Percentiles rank a stretch among this genome's conserved stretches.
These are phyloP conservation scores for Onthophagus taurus DNA, from an alignment of 1,140 invertebrate species.

Conservation along the genomic window DNA sequence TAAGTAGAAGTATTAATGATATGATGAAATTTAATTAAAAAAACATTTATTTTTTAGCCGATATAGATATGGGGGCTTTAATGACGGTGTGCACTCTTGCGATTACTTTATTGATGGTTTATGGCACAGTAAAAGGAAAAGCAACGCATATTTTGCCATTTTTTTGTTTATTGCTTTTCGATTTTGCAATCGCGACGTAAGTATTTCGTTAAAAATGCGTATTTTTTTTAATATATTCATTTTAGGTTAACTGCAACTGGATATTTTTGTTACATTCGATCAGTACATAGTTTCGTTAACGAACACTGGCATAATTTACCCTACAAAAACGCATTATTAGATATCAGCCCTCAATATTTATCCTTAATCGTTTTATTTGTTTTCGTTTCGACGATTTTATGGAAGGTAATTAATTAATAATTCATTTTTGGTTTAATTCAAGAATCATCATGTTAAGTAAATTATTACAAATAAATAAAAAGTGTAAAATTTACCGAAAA, in stretches of 20 bases:
- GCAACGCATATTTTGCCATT: conserved; percentile 76
- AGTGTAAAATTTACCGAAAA: no score
- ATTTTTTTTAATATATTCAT: conserved; percentile 1
- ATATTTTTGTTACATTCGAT: conserved; percentile 73
- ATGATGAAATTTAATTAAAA: conserved; percentile 8
- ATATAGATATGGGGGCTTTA: conserved; percentile 66
- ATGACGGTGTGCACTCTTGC: conserved; percentile 69
- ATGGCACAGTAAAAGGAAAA: conserved; percentile 69
- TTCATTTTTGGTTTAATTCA: no score
- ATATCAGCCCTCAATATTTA: conserved; percentile 57
- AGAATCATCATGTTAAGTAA: no score
- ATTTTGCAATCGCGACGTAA: conserved; percentile 78
- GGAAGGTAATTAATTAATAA: no score
- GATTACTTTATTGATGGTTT: conserved; percentile 72
- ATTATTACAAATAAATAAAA: no score
- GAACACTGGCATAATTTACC: conserved; percentile 58
- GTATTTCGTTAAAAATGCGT: conserved; percentile 16
- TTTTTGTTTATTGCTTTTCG: conserved; percentile 81
- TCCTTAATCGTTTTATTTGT: conserved; percentile 60
- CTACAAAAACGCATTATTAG: conserved; percentile 58
- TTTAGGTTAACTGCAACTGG: conserved; percentile 69
- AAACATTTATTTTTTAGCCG: conserved; percentile 44
- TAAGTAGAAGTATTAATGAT: conserved; percentile 33
- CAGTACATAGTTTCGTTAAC: conserved; percentile 60
- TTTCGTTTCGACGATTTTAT: conserved; percentile 60